Percentiles rank a stretch among this genome's conserved stretches.
Evolutionary conservation across 2,888 invertebrate genomes (phyloP).

Genomic region (Drosophila mayaguana): DNA sequence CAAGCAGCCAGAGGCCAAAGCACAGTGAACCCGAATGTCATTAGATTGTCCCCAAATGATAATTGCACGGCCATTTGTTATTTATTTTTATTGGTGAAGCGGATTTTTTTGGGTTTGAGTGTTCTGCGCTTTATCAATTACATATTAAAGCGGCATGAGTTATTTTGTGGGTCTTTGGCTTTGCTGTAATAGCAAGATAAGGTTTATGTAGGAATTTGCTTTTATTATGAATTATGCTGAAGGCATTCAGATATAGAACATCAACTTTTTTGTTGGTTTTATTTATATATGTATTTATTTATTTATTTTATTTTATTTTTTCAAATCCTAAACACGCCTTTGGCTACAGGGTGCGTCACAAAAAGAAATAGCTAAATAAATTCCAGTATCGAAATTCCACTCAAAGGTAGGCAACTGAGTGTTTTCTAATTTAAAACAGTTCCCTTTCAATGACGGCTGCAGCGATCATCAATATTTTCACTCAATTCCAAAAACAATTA

Average conservation of each 20-base stretch:
- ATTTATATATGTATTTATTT: not conserved
- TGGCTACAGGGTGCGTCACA: not conserved
- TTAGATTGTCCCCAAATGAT: slow-evolving; percentile 40
- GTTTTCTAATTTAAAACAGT: not conserved
- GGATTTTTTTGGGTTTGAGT: slow-evolving; percentile 4
- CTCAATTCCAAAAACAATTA: slow-evolving; percentile 15
- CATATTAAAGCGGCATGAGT: not conserved
- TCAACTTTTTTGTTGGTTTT: too few species aligned
- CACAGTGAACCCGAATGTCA: slow-evolving; percentile 43
- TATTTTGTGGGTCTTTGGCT: not conserved
- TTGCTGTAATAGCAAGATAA: slow-evolving; percentile 11
- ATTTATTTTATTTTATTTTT: not conserved
- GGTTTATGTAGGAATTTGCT: not conserved
- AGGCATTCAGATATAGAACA: not conserved
- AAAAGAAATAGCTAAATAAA: not conserved
- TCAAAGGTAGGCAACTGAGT: not conserved
- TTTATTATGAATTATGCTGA: not conserved
- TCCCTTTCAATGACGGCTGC: not conserved
- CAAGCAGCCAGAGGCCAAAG: slow-evolving; percentile 16
- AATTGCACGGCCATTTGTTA: slow-evolving; percentile 16
- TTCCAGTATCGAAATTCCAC: not conserved
- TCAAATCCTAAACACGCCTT: not conserved
- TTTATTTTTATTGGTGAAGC: slow-evolving; percentile 41
- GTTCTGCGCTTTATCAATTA: slow-evolving; percentile 57
- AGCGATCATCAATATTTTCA: not conserved